A percentile compares a stretch with the other conserved stretches of the same genome.
Evolutionary conservation across 2,113 vertebrate genomes (phyloP).

Genomic region (Proterorhinus semilunaris): DNA sequence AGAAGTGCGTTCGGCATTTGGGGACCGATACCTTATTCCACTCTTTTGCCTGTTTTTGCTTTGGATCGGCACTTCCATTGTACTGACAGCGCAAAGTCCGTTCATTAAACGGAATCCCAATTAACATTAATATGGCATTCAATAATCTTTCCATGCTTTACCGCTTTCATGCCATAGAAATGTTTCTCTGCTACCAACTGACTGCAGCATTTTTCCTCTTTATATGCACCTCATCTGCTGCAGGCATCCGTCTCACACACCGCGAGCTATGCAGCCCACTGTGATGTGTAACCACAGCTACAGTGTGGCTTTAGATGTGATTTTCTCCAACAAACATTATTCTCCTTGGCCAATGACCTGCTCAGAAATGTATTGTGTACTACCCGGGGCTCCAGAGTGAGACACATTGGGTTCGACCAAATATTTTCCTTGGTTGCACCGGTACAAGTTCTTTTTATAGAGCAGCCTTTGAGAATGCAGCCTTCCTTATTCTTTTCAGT

Average conservation of each 20-base stretch:
- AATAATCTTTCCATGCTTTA: constrained; percentile 13
- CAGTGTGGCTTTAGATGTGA: not conserved
- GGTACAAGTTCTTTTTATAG: too few species aligned
- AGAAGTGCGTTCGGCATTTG: too few species aligned
- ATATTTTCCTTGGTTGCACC: too few species aligned
- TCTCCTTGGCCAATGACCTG: not conserved
- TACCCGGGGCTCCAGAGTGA: too few species aligned
- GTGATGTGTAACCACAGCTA: constrained; percentile 10
- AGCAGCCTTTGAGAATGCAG: too few species aligned
- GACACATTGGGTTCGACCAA: not conserved
- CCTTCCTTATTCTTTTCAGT: too few species aligned
- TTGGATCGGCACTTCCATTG: too few species aligned
- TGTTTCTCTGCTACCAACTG: constrained; percentile 15
- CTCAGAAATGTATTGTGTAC: not conserved
- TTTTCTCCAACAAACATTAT: constrained; percentile 35
- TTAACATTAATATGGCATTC: not conserved
- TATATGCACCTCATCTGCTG: constrained; percentile 14
- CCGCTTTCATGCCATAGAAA: constrained; percentile 4
- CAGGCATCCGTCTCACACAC: constrained; percentile 16
- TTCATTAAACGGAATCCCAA: not conserved
- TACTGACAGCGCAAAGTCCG: too few species aligned
- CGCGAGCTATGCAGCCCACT: constrained; percentile 1
- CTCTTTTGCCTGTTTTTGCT: too few species aligned
- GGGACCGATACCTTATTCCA: too few species aligned
- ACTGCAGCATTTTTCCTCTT: constrained; percentile 33